Evolutionary conservation across 2,113 vertebrate genomes (phyloP), one percentile per base, ranked within the genome.

Genomic region (Aegotheles bennettii): DNA sequence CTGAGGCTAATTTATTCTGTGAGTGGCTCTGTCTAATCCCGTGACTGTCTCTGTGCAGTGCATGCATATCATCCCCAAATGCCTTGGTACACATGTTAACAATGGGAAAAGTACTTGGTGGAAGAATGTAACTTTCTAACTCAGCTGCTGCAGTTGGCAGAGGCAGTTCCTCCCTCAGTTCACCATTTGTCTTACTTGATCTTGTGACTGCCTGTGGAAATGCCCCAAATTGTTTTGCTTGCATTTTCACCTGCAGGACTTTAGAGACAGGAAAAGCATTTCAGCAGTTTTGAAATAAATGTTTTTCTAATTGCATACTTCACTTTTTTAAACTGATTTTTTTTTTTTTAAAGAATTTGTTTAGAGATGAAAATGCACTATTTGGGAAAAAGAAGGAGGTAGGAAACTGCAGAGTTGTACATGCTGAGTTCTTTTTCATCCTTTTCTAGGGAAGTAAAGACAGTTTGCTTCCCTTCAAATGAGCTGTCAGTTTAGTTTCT

Each of bases 61-160:
- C 86, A 92, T 89, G 86, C 80, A 88, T 88, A 74, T 96, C 94
- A 92, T 91, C 87, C 84, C 70, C 5, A 0, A 91, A 73, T 96
- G 84, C 90, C 57, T 88, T 91, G 82, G 56, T 93, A 71, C 94
- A 95, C 80, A n/a, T 94, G 93, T 92, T 93, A 95, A 89, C 90
- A 95, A 87, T 71, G 94, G 93, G 88, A 75, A 95, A 96, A 96
- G 79, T n/a, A 36, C 83, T 94, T 31, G 40, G 54, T 96, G 87
- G 87, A 96, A 95, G 84, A 96, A 95, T 91, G 93, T 97, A 69
- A 94, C 87, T 95, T 95, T 89, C 81, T 70, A 90, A 78, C 80
- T 93, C 96, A 96, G 91, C 93, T 96, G 95, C 91, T 93, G 61
- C 63, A 68, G 75, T 93, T 96, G 93, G 94, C 94, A 96, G 81